phyloP scores from a whole-genome alignment of 2,888 invertebrate species.

The Leucophenga maculata region DNA sequence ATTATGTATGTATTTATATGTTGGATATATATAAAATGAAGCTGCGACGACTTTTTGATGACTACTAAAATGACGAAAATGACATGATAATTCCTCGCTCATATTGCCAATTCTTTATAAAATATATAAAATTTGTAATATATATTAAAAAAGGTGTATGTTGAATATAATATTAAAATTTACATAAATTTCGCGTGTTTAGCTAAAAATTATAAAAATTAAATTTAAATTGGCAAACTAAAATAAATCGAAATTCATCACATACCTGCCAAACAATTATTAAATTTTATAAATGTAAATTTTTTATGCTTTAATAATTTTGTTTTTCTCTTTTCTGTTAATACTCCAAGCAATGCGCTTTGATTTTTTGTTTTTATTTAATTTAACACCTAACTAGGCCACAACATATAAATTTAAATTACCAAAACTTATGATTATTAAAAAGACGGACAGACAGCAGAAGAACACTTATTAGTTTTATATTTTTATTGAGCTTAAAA shows the following conservation, averaged over 20 bases:
- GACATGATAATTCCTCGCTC: slow-evolving; percentile 60
- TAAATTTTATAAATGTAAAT: not conserved
- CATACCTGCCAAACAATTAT: too few species aligned
- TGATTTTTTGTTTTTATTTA: slow-evolving; percentile 41
- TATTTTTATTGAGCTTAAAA: not conserved
- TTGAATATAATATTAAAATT: too few species aligned
- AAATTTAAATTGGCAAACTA: not conserved
- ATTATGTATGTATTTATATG: slow-evolving; percentile 11
- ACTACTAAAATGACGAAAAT: slow-evolving; percentile 18
- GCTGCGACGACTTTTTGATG: slow-evolving; percentile 29
- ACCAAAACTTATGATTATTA: slow-evolving; percentile 45
- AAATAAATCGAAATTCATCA: too few species aligned
- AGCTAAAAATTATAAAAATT: not conserved
- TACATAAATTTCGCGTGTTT: too few species aligned
- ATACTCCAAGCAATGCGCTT: slow-evolving; percentile 44
- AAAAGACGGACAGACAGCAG: too few species aligned
- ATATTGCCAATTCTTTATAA: slow-evolving; percentile 64
- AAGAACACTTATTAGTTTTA: too few species aligned
- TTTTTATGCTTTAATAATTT: slow-evolving; percentile 44
- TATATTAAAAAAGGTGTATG: too few species aligned
- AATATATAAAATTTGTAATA: not conserved
- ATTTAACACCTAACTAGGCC: slow-evolving; percentile 17
- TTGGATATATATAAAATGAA: slow-evolving; percentile 15
- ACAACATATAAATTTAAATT: slow-evolving; percentile 54
- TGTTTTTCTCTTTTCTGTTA: slow-evolving; percentile 38